phyloP scores from a whole-genome alignment of 2,797 vertebrate species.

The Chromis chromis region DNA sequence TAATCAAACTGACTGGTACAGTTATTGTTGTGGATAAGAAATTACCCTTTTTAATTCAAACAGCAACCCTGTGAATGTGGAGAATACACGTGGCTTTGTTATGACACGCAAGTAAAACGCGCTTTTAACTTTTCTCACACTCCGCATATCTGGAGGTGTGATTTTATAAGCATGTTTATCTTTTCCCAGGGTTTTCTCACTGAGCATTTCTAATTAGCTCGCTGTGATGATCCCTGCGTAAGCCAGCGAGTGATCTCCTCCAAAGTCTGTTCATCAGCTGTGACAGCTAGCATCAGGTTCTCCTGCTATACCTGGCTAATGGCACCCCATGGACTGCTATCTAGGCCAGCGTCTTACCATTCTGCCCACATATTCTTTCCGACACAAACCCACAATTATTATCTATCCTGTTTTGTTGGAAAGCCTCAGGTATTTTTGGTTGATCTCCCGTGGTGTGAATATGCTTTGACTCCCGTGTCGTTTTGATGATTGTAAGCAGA shows the following conservation, averaged over 20 bases:
- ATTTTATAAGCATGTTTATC: conserved; percentile 33
- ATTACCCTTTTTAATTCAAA: neutral
- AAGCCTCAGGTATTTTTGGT: conserved; percentile 63
- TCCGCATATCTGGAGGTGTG: conserved; percentile 1
- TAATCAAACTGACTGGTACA: neutral
- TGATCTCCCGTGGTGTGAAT: conserved; percentile 54
- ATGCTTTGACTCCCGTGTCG: conserved; percentile 45
- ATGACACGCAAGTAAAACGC: neutral
- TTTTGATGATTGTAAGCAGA: conserved; percentile 51
- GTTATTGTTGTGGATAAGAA: neutral
- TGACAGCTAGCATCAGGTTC: conserved; percentile 61
- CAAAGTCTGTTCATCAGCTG: conserved; percentile 55
- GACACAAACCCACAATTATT: conserved; percentile 45
- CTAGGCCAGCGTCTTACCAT: conserved; percentile 60
- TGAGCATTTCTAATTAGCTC: conserved; percentile 52
- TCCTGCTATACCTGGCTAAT: conserved; percentile 64
- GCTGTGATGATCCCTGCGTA: conserved; percentile 34
- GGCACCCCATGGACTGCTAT: conserved; percentile 72
- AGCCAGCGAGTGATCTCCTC: conserved; percentile 50
- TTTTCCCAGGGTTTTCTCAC: conserved; percentile 24
- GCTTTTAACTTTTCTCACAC: conserved; percentile 16
- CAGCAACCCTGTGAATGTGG: neutral
- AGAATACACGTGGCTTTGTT: neutral
- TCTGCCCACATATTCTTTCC: conserved; percentile 57
- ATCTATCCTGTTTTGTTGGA: conserved; percentile 50